Conservation (phyloP, 2,888 invertebrate species). For the Cheilosia variabilis region DNA sequence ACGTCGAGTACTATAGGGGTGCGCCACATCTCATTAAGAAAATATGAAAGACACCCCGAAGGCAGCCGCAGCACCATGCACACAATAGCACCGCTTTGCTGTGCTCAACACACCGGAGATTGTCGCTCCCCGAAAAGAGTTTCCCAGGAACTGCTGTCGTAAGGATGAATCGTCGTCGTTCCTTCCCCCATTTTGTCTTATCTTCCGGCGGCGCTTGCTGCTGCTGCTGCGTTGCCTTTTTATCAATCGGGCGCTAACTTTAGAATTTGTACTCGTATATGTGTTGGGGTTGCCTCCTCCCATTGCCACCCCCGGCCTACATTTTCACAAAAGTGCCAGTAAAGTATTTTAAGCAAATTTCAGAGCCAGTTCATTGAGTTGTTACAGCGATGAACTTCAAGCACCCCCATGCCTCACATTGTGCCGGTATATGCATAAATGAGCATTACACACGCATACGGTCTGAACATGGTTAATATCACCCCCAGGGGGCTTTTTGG, state of each 20-base stretch:
- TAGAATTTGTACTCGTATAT: conserved; percentile 27
- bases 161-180: conserved; percentile 8
- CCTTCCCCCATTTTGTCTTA: conserved; percentile 38
- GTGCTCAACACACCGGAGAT: conserved; percentile 30
- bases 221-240: conserved; percentile 33
- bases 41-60: conserved; percentile 69
- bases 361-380: conserved; percentile 73
- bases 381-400: conserved; percentile 73
- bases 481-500: conserved; percentile 65
- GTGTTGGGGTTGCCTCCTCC: too few species aligned
- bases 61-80: conserved; percentile 48
- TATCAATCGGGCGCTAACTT: conserved; percentile 56
- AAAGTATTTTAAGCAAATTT: conserved; percentile 72
- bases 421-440: conserved; percentile 49
- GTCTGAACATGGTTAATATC: conserved; percentile 42
- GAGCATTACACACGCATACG: conserved; percentile 61
- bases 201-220: conserved; percentile 37
- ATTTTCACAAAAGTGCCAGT: conserved; percentile 45
- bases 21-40: conserved; percentile 68
- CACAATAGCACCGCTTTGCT: conserved; percentile 30
- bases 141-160: conserved; percentile 27
- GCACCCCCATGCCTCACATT: conserved; percentile 22
- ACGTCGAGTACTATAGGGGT: conserved; percentile 41
- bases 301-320: not conserved
- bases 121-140: conserved; percentile 25